Evolutionary conservation across 30 jellyfish, hydroid and myxozoan genomes (phyloP).

Genomic region (Cassiopea xamachana): DNA sequence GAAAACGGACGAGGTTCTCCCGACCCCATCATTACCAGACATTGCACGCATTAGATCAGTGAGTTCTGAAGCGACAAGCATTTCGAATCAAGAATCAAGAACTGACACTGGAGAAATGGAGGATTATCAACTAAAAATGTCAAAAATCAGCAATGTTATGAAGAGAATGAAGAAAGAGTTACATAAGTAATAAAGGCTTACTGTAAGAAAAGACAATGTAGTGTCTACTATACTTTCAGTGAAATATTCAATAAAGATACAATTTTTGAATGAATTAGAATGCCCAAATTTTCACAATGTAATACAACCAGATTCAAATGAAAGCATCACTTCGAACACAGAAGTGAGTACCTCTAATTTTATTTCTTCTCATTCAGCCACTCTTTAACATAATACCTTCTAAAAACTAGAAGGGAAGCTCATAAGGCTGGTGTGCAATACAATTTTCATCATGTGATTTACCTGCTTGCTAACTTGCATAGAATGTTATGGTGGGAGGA

Average conservation of each 20-base stretch:
- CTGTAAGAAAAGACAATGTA: not conserved
- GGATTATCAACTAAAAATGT: not conserved
- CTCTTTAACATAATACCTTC: too few species aligned
- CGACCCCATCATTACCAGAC: constrained; percentile 51
- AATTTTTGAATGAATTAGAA: not conserved
- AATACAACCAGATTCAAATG: too few species aligned
- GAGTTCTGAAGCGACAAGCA: constrained; percentile 42
- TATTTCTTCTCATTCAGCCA: too few species aligned
- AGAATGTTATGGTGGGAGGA: too few species aligned
- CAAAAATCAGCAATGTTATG: constrained; percentile 25
- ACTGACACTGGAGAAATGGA: not conserved
- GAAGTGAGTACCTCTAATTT: too few species aligned
- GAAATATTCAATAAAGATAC: not conserved
- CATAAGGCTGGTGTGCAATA: too few species aligned
- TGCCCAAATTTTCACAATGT: too few species aligned
- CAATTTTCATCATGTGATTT: too few species aligned
- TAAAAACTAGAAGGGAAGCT: too few species aligned
- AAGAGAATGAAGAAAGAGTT: constrained; percentile 18
- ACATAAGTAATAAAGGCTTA: not conserved
- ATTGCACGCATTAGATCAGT: constrained; percentile 33
- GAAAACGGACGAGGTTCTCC: constrained; percentile 26
- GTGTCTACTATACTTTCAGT: not conserved
- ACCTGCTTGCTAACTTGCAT: too few species aligned
- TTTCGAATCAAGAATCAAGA: not conserved
- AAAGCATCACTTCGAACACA: too few species aligned